Evolutionary conservation across 1,140 invertebrate species (phyloP), one percentile per base, ranked within the genome.

Genomic region (Pentalonia nigronervosa): DNA sequence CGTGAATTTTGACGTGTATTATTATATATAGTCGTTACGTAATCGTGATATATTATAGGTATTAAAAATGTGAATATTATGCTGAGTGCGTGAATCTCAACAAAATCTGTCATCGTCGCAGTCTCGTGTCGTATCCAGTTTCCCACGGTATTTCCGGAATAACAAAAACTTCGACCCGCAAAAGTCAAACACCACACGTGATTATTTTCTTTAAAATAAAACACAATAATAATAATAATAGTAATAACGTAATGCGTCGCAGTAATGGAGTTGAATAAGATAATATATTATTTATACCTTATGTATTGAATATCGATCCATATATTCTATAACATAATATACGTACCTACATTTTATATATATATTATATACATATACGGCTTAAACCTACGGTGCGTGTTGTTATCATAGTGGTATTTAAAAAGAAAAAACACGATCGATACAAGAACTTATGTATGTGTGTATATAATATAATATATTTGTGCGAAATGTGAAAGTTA

Each of bases 401-500:
- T 48, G 45, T 87, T 89, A 56, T 89, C 87, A 45, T 20, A n/a
- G 30, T 1, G 45, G 45, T 50, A 89, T 25, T 89, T 36, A 89
- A 90, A 25, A 60, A 90, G 17, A 50, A 60, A 50, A 60, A 90
- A 90, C 41, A 41, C 23, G 34, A 60, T n/a, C 50, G 47, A 56
- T 90, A 53, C 48, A 20, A 36, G 48, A 48, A 1, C n/a, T 17
- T 47, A 6, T 14, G 4, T 25, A 47, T 88, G 20, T 34, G 47
- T 48, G 86, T 50, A 30, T 91, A 67, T n/a, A 67, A 67, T 67
- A n/a, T 67, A 67, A 17, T 67, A n/a, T 67, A 67, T 67, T 25
- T 48, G 56, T n/a, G 30, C 45, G 45, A 48, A 91, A 91, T 86
- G 91, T 86, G 91, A 93, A 93, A 93, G 91, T 86, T 30, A 53